These are phyloP conservation scores for Zaprionus nigranus DNA, from an alignment of 1,140 invertebrate genomes.

Conservation along the genomic window DNA sequence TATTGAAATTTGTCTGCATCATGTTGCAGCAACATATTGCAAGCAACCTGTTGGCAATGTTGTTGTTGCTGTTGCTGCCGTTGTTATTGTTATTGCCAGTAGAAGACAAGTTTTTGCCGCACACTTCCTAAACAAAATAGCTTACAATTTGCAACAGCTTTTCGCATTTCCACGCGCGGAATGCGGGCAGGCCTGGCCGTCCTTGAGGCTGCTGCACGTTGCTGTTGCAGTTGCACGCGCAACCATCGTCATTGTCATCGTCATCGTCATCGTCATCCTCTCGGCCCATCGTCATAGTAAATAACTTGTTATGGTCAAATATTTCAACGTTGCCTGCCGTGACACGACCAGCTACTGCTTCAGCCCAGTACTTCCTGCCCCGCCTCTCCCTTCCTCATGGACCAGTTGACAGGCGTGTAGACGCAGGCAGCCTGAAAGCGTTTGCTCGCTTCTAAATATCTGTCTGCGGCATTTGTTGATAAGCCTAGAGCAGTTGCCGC, in stretches of 20 bases:
- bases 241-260: constrained; percentile 25
- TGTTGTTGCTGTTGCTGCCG: constrained; percentile 21
- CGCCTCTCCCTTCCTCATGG: neutral
- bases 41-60: constrained; percentile 42
- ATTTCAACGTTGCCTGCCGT: constrained; percentile 56
- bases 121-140: constrained; percentile 77
- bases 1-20: constrained; percentile 61
- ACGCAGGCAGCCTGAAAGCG: constrained; percentile 28
- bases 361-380: neutral
- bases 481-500: constrained; percentile 46
- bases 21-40: constrained; percentile 65
- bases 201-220: constrained; percentile 59
- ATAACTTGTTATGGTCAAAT: constrained; percentile 79
- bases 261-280: constrained; percentile 30
- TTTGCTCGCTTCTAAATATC: constrained; percentile 65
- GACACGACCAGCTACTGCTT: constrained; percentile 26
- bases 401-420: constrained; percentile 15
- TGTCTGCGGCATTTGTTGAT: constrained; percentile 79
- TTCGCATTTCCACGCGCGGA: constrained; percentile 54
- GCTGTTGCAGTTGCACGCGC: constrained; percentile 24
- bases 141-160: constrained; percentile 68
- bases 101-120: constrained; percentile 51
- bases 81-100: constrained; percentile 65
- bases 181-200: constrained; percentile 54
- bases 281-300: constrained; percentile 63